Conservation (phyloP, 2,888 invertebrate genomes). For the Orgyia antiqua region DNA sequence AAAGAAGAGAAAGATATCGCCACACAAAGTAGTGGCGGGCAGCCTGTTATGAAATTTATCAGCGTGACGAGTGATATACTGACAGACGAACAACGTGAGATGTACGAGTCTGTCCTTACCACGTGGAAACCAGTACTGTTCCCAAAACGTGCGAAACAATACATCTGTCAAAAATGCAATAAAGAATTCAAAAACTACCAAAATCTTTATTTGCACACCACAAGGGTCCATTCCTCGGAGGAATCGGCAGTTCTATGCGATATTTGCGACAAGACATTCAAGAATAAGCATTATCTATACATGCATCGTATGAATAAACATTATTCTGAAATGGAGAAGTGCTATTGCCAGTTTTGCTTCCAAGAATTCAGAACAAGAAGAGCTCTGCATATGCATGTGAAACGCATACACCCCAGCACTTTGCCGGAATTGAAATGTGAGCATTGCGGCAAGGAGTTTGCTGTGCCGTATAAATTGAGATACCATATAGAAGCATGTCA, state of each 20-base stretch:
- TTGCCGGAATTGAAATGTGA: constrained; percentile 62
- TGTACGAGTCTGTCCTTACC: constrained; percentile 63
- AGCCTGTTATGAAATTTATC: constrained; percentile 51
- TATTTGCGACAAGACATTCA: constrained; percentile 64
- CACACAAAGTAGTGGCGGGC: too few species aligned
- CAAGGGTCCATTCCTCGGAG: constrained; percentile 62
- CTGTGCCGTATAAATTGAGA: constrained; percentile 59
- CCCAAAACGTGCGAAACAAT: constrained; percentile 50
- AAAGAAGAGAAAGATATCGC: constrained; percentile 15
- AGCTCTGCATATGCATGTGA: constrained; percentile 64
- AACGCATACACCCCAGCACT: constrained; percentile 56
- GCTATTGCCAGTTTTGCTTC: constrained; percentile 63
- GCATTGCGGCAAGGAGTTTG: constrained; percentile 59
- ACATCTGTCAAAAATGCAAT: constrained; percentile 61
- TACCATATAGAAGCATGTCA: constrained; percentile 60
- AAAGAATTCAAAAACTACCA: constrained; percentile 71
- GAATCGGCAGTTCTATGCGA: constrained; percentile 63
- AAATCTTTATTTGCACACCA: constrained; percentile 61
- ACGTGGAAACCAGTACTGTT: constrained; percentile 65
- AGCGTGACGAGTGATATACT: constrained; percentile 54
- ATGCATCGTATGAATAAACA: constrained; percentile 73
- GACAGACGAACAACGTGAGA: constrained; percentile 61
- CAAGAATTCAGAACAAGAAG: constrained; percentile 62
- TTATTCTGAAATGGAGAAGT: constrained; percentile 64
- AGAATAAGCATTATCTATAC: constrained; percentile 68